Conservation (phyloP, 2,888 invertebrate genomes). For the Drosophila histrio region DNA sequence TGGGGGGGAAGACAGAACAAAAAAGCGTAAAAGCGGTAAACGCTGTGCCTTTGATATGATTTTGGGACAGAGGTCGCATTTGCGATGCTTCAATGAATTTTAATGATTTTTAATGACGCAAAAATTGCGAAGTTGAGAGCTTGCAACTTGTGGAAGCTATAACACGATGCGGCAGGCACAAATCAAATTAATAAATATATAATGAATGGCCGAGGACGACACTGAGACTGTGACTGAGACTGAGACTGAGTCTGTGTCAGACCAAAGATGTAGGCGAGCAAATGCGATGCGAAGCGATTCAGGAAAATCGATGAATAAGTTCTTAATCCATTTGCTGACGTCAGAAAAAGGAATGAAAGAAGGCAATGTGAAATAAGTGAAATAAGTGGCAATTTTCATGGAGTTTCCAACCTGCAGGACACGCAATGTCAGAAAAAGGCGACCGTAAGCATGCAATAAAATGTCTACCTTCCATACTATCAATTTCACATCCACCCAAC, state of each 20-base stretch:
- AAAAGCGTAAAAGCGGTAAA: slow-evolving; percentile 18
- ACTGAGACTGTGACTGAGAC: background rate
- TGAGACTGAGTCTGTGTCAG: background rate
- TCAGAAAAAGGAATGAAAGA: slow-evolving; percentile 17
- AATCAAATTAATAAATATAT: slow-evolving; percentile 72
- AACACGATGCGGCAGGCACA: slow-evolving; percentile 28
- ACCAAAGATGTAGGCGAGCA: background rate
- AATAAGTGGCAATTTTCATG: slow-evolving; percentile 55
- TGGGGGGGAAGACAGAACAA: background rate
- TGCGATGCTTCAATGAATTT: slow-evolving; percentile 68
- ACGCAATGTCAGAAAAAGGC: slow-evolving; percentile 43
- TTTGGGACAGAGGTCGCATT: slow-evolving; percentile 61
- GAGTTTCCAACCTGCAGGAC: slow-evolving; percentile 34
- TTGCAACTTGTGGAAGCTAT: slow-evolving; percentile 12
- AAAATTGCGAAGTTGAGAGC: background rate
- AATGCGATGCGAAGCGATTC: slow-evolving; percentile 1
- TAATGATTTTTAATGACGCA: slow-evolving; percentile 72
- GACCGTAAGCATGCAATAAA: slow-evolving; percentile 32
- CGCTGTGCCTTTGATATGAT: slow-evolving; percentile 44
- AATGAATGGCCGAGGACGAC: slow-evolving; percentile 36
- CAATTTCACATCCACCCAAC: background rate
- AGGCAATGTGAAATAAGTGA: slow-evolving; percentile 27
- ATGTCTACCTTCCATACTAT: background rate
- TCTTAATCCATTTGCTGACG: slow-evolving; percentile 66
- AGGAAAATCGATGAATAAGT: slow-evolving; percentile 67